phyloP scores from a whole-genome alignment of 2,888 invertebrate genomes.

The Agrochola lychnidis region DNA sequence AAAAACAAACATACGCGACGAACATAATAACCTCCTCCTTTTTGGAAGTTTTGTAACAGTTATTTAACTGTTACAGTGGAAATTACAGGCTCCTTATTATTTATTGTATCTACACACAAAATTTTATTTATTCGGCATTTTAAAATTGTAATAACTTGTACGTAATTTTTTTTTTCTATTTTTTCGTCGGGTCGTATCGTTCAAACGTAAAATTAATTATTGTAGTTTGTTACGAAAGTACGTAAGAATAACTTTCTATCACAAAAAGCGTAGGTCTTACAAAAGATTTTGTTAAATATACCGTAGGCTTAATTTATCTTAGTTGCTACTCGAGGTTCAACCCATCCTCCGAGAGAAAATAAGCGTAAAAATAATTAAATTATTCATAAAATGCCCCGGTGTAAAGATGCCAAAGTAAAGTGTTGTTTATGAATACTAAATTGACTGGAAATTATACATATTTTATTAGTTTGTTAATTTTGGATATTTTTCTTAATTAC shows the following conservation, averaged over 20 bases:
- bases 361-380: slow-evolving; percentile 58
- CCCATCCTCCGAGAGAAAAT: slow-evolving; percentile 29
- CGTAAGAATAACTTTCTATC: not conserved
- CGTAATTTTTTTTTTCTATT: too few relatives aligned
- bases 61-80: too few relatives aligned
- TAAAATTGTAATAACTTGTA: too few relatives aligned
- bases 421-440: slow-evolving; percentile 65
- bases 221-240: not conserved
- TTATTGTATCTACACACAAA: too few relatives aligned
- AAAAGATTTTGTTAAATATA: slow-evolving; percentile 9
- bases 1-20: too few relatives aligned
- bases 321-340: slow-evolving; percentile 6
- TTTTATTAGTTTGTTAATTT: slow-evolving; percentile 54
- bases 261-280: not conserved
- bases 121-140: too few relatives aligned
- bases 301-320: slow-evolving; percentile 21
- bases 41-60: too few relatives aligned
- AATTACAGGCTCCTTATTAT: too few relatives aligned
- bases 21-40: too few relatives aligned
- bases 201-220: not conserved
- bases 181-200: too few relatives aligned
- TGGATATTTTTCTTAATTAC: slow-evolving; percentile 54
- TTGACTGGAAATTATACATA: slow-evolving; percentile 57
- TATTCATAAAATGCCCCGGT: slow-evolving; percentile 45
- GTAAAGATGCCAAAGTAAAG: slow-evolving; percentile 38